Evolutionary conservation across 2,113 vertebrate genomes (phyloP).

Genomic region (Dermatemys mawii): DNA sequence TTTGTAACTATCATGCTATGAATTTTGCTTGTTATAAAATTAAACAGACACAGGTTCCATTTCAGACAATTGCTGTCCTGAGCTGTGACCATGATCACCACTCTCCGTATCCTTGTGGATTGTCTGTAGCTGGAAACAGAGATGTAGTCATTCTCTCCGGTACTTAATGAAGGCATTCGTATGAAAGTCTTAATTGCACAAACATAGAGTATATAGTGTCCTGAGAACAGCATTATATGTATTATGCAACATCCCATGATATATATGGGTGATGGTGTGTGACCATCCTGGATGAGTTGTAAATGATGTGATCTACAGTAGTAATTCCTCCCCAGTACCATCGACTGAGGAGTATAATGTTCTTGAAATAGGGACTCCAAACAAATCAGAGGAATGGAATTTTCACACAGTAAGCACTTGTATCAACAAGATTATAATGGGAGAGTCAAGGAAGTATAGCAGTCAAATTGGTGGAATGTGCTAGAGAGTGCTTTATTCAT

Average conservation of each 20-base stretch:
- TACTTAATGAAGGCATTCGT: neutral
- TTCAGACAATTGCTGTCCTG: neutral
- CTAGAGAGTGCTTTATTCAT: rapidly evolving
- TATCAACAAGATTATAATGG: rapidly evolving
- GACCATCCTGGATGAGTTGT: rapidly evolving
- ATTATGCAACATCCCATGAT: neutral
- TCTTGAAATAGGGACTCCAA: neutral
- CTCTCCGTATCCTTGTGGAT: neutral
- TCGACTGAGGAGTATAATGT: neutral
- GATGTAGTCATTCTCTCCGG: conserved; percentile 4
- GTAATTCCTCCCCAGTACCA: rapidly evolving
- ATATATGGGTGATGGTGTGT: neutral
- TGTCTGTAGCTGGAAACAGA: neutral
- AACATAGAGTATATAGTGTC: neutral
- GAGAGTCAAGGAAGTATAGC: neutral
- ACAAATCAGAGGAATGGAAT: neutral
- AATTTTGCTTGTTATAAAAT: neutral
- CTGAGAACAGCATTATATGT: neutral
- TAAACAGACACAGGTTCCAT: neutral
- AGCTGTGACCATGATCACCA: neutral
- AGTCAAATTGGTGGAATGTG: rapidly evolving
- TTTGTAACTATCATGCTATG: rapidly evolving
- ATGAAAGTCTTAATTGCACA: conserved; percentile 26
- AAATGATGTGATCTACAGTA: rapidly evolving
- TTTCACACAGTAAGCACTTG: rapidly evolving